Evolutionary conservation across 1,140 invertebrate species (phyloP), one percentile per base, ranked within the genome.

Genomic region (Trachymyrmex septentrionalis): DNA sequence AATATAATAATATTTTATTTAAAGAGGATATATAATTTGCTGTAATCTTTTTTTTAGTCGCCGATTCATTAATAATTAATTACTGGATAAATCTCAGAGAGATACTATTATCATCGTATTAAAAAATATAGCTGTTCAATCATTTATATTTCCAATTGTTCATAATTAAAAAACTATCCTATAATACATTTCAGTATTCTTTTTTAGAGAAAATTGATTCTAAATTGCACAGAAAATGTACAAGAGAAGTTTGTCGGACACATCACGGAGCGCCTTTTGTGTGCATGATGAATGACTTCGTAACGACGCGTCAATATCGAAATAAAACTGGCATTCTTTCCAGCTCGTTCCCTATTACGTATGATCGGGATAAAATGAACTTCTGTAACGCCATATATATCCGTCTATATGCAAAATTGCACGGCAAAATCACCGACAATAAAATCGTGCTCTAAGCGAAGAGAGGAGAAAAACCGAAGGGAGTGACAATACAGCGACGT

Each of bases 401-500:
- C 9, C 24, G 16, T 38, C 14, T 9, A 55, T 64, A 34, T 6
- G 14, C 48, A 67, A 21, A 80, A 55, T 67, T 48, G 53, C 69
- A 61, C 12, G n/a, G 9, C 30, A 48, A 84, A 61, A 84, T 84
- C 55, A 75, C 38, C 57, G 24, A 38, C 38, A 48, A 24, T 61
- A 48, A 72, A 82, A 73, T 82, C 67, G 55, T 14, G 34, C 57
- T 63, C 27, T 4, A 1, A 85, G 16, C 61, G 19, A 76, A 75
- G 66, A 59, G 53, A 3, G 48, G 27, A 55, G 59, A 44, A 50
- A 69, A 50, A 61, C 9, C 38, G 38, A 27, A 21, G n/a, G 66
- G 14, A 30, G n/a, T 9, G 69, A 75, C 80, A 84, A 84, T 75
- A 84, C 55, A 44, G 2, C 27, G 48, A 44, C n/a, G 14, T 73